Percentiles rank a stretch among this genome's conserved stretches.
These are phyloP conservation scores for Cordilura impudica DNA, from an alignment of 2,888 invertebrate species.

Conservation along the genomic window DNA sequence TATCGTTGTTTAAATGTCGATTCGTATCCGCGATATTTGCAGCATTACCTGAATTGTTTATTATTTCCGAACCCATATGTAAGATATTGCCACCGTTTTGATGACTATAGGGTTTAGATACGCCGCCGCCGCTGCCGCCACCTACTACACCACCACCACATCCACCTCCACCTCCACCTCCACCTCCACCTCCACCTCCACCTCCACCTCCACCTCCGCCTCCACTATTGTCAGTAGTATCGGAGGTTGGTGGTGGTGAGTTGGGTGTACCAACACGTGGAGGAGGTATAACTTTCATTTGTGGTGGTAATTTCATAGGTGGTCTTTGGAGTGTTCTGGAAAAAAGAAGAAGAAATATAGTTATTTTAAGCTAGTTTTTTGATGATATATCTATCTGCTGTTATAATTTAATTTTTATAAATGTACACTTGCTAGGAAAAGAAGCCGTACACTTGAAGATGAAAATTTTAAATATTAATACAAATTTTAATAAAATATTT, in stretches of 20 bases:
- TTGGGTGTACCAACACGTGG: conserved; percentile 76
- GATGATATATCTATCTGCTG: too few species aligned
- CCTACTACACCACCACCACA: background rate
- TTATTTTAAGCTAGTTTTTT: background rate
- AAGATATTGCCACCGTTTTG: conserved; percentile 61
- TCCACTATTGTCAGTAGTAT: conserved; percentile 44
- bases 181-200: background rate
- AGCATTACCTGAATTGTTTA: conserved; percentile 45
- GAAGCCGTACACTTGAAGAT: too few species aligned
- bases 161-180: background rate
- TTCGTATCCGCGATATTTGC: conserved; percentile 44
- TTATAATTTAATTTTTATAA: background rate
- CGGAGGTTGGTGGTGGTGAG: conserved; percentile 68
- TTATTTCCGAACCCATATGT: conserved; percentile 40
- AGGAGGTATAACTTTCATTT: conserved; percentile 78
- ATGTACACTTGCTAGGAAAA: background rate
- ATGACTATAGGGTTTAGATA: conserved; percentile 49
- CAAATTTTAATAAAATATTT: too few species aligned
- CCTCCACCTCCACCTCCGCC: background rate
- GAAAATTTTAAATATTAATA: too few species aligned
- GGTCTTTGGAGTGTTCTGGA: conserved; percentile 76
- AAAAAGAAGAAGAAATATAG: background rate
- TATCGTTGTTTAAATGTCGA: conserved; percentile 67
- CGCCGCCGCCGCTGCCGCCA: too few species aligned
- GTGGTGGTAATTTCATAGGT: conserved; percentile 77